Conservation (phyloP, 2,797 vertebrate species). For the Cryptoprocta ferox region DNA sequence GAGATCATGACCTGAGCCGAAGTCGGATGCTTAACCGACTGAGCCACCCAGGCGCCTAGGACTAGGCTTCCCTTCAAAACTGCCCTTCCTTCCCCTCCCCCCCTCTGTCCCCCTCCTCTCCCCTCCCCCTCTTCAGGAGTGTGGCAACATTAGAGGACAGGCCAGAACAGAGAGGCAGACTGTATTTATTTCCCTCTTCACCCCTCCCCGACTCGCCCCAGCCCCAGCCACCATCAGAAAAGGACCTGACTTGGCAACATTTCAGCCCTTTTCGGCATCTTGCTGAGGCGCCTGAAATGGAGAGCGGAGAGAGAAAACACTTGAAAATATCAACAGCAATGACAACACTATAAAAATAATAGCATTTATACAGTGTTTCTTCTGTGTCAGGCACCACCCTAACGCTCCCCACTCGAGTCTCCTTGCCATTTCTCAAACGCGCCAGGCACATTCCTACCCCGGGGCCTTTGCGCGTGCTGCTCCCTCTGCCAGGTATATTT, state of each 20-base stretch:
- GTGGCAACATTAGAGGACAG: not conserved
- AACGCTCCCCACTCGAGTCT: not conserved
- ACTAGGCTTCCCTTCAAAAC: not conserved
- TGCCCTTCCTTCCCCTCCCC: not conserved
- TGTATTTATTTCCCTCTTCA: constrained; percentile 32
- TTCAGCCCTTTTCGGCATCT: constrained; percentile 77
- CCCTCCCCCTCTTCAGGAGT: not conserved
- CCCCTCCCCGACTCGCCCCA: not conserved
- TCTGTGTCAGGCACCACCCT: not conserved
- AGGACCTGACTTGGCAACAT: constrained; percentile 64
- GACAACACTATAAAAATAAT: not conserved
- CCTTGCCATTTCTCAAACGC: not conserved
- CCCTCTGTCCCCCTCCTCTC: too few relatives aligned
- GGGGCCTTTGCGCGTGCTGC: not conserved
- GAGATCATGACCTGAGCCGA: too few relatives aligned
- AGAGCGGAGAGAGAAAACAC: not conserved
- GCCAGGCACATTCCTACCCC: not conserved
- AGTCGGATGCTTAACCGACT: too few relatives aligned
- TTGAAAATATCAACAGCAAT: not conserved
- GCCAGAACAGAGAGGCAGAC: not conserved
- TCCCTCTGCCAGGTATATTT: not conserved
- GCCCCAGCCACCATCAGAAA: constrained; percentile 75
- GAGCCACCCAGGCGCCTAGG: not conserved
- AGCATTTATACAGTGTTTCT: not conserved
- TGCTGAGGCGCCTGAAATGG: constrained; percentile 60